Evolutionary conservation across 2,888 invertebrate genomes (phyloP).

Genomic region (Coleophora flavipennella): DNA sequence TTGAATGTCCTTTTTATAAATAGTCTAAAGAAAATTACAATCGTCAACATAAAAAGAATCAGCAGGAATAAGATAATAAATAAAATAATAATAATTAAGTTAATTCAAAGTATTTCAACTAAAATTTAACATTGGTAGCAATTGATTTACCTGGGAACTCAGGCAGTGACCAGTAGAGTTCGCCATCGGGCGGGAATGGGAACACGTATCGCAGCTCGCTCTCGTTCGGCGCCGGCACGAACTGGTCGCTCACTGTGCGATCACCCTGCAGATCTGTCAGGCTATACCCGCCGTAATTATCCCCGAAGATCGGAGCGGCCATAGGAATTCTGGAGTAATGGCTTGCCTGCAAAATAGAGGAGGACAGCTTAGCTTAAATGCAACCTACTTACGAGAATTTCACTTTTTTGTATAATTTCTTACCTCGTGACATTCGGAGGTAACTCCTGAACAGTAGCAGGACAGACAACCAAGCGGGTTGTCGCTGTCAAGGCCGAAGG

Average conservation of each 20-base stretch:
- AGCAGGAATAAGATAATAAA: too few relatives aligned
- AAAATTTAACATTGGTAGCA: background rate
- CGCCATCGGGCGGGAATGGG: slow-evolving; percentile 31
- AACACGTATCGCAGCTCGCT: slow-evolving; percentile 58
- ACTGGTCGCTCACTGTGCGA: slow-evolving; percentile 42
- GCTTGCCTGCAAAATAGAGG: slow-evolving; percentile 29
- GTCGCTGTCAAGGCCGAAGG: slow-evolving; percentile 80
- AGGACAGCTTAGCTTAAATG: background rate
- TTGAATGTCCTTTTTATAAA: too few relatives aligned
- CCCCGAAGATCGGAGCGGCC: slow-evolving; percentile 52
- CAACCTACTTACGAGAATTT: background rate
- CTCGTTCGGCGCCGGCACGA: slow-evolving; percentile 43
- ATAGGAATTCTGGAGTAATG: slow-evolving; percentile 43
- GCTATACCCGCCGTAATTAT: slow-evolving; percentile 49
- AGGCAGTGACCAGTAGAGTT: slow-evolving; percentile 59
- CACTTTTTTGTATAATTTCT: slow-evolving; percentile 1
- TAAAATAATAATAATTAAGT: too few relatives aligned
- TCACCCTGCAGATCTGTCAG: slow-evolving; percentile 47
- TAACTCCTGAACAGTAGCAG: slow-evolving; percentile 91
- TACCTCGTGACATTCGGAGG: slow-evolving; percentile 80
- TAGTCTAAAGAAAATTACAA: too few relatives aligned
- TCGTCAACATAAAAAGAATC: too few relatives aligned
- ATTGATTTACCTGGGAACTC: slow-evolving; percentile 45
- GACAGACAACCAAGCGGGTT: slow-evolving; percentile 86
- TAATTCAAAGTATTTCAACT: too few relatives aligned